Conservation (phyloP, 2,888 invertebrate genomes). For the Cantharis lateralis region DNA sequence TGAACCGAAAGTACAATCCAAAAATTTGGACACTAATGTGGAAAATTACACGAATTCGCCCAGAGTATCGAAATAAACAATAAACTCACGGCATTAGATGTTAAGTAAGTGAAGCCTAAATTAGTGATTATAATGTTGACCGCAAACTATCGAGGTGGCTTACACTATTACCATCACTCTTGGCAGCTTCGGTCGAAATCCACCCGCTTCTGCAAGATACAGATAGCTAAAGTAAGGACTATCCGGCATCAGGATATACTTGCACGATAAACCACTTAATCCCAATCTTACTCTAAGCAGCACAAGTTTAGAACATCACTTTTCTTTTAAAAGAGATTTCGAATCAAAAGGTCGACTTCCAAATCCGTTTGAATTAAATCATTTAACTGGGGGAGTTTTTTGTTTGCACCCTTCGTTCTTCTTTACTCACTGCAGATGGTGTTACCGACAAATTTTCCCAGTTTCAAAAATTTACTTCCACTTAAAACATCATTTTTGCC, state of each 20-base stretch:
- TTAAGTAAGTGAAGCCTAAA: conserved; percentile 29
- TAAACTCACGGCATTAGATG: conserved; percentile 9
- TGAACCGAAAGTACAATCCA: not conserved
- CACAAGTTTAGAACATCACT: conserved; percentile 40
- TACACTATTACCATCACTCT: conserved; percentile 39
- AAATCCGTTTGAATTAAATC: conserved; percentile 43
- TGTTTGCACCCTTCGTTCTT: conserved; percentile 23
- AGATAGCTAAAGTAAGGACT: conserved; percentile 49
- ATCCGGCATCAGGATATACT: conserved; percentile 33
- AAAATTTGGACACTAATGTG: not conserved
- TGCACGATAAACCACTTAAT: conserved; percentile 44
- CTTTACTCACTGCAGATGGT: not conserved
- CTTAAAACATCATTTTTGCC: not conserved
- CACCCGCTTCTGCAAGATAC: conserved; percentile 51
- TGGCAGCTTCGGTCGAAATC: conserved; percentile 44
- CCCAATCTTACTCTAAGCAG: conserved; percentile 42
- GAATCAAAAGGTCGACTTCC: conserved; percentile 39
- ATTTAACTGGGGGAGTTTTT: conserved; percentile 38
- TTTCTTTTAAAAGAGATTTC: conserved; percentile 40
- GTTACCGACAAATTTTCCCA: not conserved
- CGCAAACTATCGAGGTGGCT: conserved; percentile 40
- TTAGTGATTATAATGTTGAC: conserved; percentile 41
- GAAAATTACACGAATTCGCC: not conserved
- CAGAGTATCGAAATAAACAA: not conserved
- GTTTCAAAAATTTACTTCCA: not conserved